Evolutionary conservation across 2,113 vertebrate genomes (phyloP).

Genomic region (Erpornis zantholeuca): DNA sequence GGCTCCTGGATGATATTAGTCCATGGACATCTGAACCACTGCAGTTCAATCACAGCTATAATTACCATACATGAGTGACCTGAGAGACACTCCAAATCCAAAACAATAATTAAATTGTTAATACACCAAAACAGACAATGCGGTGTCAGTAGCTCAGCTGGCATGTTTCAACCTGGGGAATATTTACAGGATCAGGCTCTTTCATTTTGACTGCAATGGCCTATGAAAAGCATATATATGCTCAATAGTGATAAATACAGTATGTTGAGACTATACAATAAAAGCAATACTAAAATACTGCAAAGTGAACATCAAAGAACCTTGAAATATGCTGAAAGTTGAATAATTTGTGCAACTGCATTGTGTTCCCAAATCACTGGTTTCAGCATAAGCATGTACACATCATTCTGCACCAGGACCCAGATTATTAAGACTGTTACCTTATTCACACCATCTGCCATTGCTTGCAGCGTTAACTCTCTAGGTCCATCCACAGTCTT

Average conservation of each 20-base stretch:
- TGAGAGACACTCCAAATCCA: background rate
- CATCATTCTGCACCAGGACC: background rate
- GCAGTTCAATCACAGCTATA: background rate
- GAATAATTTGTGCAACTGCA: background rate
- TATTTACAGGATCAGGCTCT: background rate
- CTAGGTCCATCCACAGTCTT: conserved; percentile 98
- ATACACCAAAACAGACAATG: background rate
- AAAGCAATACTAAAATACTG: background rate
- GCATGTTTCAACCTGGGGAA: background rate
- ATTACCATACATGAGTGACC: background rate
- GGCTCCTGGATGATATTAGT: background rate
- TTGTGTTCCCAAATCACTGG: background rate
- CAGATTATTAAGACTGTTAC: conserved; percentile 59
- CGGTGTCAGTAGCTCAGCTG: background rate
- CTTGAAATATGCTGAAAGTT: background rate
- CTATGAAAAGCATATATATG: background rate
- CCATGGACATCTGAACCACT: background rate
- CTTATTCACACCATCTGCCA: conserved; percentile 99
- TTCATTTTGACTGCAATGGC: background rate
- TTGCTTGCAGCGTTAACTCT: conserved; percentile 94
- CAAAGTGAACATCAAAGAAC: background rate
- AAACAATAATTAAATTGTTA: background rate
- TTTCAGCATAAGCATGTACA: background rate
- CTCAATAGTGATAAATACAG: background rate
- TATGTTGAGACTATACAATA: background rate